Evolutionary conservation across 1,140 invertebrate species (phyloP), one percentile per base, ranked within the genome.

Genomic region (Stratiolaelaps scimitus): DNA sequence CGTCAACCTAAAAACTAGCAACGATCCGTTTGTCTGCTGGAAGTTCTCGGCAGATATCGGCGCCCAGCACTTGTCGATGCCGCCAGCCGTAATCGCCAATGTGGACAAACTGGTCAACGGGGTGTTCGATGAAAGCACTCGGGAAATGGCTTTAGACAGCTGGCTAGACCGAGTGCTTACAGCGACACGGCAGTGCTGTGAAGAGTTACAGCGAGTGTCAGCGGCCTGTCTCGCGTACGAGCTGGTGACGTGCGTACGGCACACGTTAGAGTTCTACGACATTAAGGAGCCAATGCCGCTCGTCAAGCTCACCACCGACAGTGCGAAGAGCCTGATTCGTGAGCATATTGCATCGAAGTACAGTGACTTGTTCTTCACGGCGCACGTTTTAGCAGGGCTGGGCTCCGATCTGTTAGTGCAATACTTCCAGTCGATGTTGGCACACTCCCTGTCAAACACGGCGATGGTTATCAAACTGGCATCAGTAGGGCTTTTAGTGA

Each of bases 371-470:
- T 60, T 19, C 23, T 26, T 60, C 26, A 60, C 53, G 1, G 53
- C 53, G 23, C 53, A 60, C 53, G 53, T 60, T 60, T 1, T 60
- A 60, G 53, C 53, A 17, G 26, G 15, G 53, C 53, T 60, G 13
- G 53, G 53, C 15, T 60, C 53, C 26, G 53, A 60, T 15, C 34
- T 60, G 15, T 23, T 17, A 13, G 53, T 60, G n/a, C 53, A n/a
- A 34, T 60, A 60, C 53, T 60, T 60, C 53, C 53, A 60, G 20
- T 60, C 53, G 53, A 60, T 60, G 34, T 23, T 60, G 26, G 53
- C 53, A 6, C 53, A 60, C 26, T 60, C 53, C 1, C 23, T 60
- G 23, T 60, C 53, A 1, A 60, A 34, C 53, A 60, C 53, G 6
- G 53, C 34, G 26, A 60, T 60, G 53, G 53, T 60, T 34, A 60